Evolutionary conservation across 2,113 vertebrate genomes (phyloP), one percentile per base, ranked within the genome.

Genomic region (Rhagologus leucostigma): DNA sequence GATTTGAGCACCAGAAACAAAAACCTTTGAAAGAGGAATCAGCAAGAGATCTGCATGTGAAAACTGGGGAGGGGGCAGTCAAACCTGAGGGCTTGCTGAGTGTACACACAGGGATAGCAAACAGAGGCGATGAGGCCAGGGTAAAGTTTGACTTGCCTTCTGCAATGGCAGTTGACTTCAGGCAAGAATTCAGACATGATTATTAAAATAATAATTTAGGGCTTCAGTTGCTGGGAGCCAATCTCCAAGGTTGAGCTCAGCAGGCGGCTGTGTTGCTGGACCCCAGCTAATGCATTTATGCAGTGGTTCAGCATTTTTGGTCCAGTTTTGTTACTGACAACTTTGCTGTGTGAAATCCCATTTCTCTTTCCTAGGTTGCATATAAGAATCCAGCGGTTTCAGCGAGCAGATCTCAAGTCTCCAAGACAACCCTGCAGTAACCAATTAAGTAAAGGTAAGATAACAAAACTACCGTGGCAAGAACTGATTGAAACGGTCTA

Each of bases 11-110:
- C 24, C 55, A 89, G 89, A 87, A 89, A 94, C 87, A 96, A 96
- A 96, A 91, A 56, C 26, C 62, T 85, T 92, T 91, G 83, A 50
- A 91, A 89, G 85, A 52, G 22, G 85, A 93, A 91, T 69, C 88
- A 95, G 77, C 76, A 60, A 90, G 87, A 90, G 37, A 92, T 93
- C 79, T 87, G 47, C 30, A 52, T 63, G 71, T 59, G 47, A 83
- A 90, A 84, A 67, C 46, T 30, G 44, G 21, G 64, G 52, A 88
- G 46, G 55, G 33, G 19, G 3, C 55, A 56, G 55, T 76, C 46
- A 91, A 39, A 85, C 39, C 81, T 69, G 42, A 47, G 55, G n/a
- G 30, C 21, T 9, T 35, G 47, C 55, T 77, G 50, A 47, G 13
- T 29, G 78, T 57, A 57, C 22, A 15, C 3, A 20, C 20, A 69